Base-by-base conservation (phyloP, 2,113 vertebrate genomes). In the Caloenas nicobarica region DNA sequence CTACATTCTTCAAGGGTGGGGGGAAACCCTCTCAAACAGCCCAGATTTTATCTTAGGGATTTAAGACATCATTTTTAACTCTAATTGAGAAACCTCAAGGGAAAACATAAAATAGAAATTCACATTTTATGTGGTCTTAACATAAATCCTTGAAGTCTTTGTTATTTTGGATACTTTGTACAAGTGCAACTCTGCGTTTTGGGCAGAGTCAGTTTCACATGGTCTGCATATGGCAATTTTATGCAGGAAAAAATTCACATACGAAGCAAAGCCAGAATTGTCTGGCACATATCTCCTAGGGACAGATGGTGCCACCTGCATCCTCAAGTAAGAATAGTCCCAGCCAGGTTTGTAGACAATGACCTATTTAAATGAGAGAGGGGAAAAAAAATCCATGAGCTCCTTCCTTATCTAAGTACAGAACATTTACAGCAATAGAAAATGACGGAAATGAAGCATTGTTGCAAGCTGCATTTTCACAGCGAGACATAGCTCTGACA, bases 251-350 rank as follows among this genome's bases (percentile, higher is more conserved):
- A 62, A 57, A 86, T 90, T 95, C 95, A 92, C 92, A 92, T 95
- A 64, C 57, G 56, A 88, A 95, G 53, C 72, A 80, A 91, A 93
- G 93, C 95, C 95, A 96, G 93, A 96, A 81, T 60, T 1, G 5
- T 86, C 88, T 97, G 95, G 95, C 96, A 94, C 86, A 68, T 40
- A 86, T 28, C 44, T 91, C 44, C 46, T 44, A 74, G 73, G 65
- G 90, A 95, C 96, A 97, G 95, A 97, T 97, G 96, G 95, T 96
- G 83, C 95, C 96, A 96, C 95, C 96, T 97, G 96, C 76, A 84
- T 53, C 81, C 51, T 93, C 3, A 0, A 88, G 68, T 60, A 84
- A 93, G 88, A 91, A 71, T 23, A 84, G 82, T 74, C 53, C 34
- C 42, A 81, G 95, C 88, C 82, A 96, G 85, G 95, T 96, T 92